Evolutionary conservation across 2,113 vertebrate species (phyloP).

Genomic region (Struthidea cinerea): DNA sequence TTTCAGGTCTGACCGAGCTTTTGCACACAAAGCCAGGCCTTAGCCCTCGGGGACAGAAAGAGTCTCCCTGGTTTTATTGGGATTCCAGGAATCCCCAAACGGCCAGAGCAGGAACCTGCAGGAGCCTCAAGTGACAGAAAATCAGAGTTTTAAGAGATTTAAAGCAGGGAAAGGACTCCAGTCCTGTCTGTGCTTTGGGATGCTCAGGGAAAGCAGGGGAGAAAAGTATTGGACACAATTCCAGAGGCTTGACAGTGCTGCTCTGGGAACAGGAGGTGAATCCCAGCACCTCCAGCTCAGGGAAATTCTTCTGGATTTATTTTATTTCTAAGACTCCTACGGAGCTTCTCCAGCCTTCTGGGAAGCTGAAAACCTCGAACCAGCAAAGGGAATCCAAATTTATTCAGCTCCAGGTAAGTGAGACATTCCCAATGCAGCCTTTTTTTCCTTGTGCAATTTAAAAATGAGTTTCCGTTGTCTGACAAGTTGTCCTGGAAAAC

Average conservation of each 20-base stretch:
- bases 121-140: not conserved
- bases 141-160: not conserved
- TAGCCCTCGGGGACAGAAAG: not conserved
- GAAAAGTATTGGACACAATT: not conserved
- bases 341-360: not conserved
- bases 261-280: not conserved
- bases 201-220: not conserved
- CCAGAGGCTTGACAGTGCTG: not conserved
- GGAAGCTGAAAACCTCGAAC: not conserved
- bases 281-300: not conserved
- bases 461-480: not conserved
- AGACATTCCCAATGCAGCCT: not conserved
- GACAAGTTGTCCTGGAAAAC: constrained; percentile 22
- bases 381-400: not conserved
- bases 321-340: not conserved
- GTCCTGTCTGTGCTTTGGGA: not conserved
- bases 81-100: not conserved
- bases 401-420: not conserved
- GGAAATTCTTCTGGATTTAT: not conserved
- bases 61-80: not conserved
- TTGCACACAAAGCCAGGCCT: not conserved
- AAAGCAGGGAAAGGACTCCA: not conserved
- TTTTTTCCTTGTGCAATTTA: not conserved
- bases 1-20: not conserved
- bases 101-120: not conserved